A percentile compares a stretch with the other conserved stretches of the same genome.
Evolutionary conservation across 1,140 invertebrate species (phyloP).

Genomic region (Micrasema minimum): DNA sequence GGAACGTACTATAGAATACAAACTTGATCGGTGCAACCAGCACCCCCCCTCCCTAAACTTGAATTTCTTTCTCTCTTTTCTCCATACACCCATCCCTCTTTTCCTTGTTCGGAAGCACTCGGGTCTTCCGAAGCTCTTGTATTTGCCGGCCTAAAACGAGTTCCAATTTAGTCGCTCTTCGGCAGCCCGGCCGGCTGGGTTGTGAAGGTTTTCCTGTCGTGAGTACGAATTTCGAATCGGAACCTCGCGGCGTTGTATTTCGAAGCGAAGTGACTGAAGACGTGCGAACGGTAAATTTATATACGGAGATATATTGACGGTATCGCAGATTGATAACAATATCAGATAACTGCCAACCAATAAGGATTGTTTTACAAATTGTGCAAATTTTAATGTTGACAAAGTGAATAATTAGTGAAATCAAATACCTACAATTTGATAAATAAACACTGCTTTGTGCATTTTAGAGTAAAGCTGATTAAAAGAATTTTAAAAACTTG

Average conservation of each 20-base stretch:
- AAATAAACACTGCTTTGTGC: no score
- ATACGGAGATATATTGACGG: not conserved
- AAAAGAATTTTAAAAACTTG: no score
- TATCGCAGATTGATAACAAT: not conserved
- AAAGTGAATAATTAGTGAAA: no score
- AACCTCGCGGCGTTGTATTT: slow-evolving; percentile 29
- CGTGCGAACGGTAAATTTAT: slow-evolving; percentile 7
- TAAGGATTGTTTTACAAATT: no score
- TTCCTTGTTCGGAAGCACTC: not conserved
- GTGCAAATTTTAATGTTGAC: no score
- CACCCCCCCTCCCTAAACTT: not conserved
- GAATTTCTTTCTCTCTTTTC: not conserved
- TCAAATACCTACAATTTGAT: no score
- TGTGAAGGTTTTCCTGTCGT: slow-evolving; percentile 3
- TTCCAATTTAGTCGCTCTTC: slow-evolving; percentile 28
- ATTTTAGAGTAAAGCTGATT: no score
- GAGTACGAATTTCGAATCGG: slow-evolving; percentile 20
- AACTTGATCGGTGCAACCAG: slow-evolving; percentile 31
- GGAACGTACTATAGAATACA: slow-evolving; percentile 26
- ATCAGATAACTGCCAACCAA: slow-evolving; percentile 3
- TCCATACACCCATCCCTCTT: slow-evolving; percentile 2
- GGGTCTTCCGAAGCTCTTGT: slow-evolving; percentile 10
- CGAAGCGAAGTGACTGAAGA: slow-evolving; percentile 12
- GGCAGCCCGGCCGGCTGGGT: slow-evolving; percentile 28
- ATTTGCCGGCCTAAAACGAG: slow-evolving; percentile 25